A percentile compares a stretch with the other conserved stretches of the same genome.
These are phyloP conservation scores for Tanaodytes sp. DNA, from an alignment of 2,888 invertebrate genomes.

Conservation along the genomic window DNA sequence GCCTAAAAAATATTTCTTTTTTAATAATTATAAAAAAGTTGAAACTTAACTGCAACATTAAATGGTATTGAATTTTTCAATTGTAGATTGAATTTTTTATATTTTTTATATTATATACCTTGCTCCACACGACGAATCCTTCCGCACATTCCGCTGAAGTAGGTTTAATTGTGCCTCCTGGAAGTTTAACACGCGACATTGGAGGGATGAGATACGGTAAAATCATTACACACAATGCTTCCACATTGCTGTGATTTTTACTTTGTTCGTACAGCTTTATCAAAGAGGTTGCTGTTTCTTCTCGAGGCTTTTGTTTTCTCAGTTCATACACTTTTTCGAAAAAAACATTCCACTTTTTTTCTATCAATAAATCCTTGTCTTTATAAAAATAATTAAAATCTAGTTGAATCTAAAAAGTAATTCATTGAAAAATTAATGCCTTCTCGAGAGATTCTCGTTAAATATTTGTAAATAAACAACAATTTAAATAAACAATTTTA, in stretches of 20 bases:
- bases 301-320: conserved; percentile 1
- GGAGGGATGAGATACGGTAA: neutral
- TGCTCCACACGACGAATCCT: neutral
- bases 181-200: neutral
- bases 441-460: no score
- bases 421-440: no score
- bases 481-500: no score
- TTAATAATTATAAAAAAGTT: neutral
- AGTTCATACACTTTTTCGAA: neutral
- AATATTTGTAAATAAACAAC: no score
- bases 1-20: no score
- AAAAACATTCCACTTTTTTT: conserved; percentile 1
- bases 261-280: neutral
- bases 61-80: no score
- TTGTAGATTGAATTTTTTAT: neutral
- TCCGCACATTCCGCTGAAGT: neutral
- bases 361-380: neutral
- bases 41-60: no score
- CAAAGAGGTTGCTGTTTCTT: neutral
- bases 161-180: neutral
- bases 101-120: neutral
- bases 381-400: neutral
- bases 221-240: neutral
- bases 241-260: neutral
- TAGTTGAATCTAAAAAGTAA: neutral